Evolutionary conservation across 2,113 vertebrate species (phyloP), one percentile per base, ranked within the genome.

Genomic region (Megaleporinus macrocephalus): DNA sequence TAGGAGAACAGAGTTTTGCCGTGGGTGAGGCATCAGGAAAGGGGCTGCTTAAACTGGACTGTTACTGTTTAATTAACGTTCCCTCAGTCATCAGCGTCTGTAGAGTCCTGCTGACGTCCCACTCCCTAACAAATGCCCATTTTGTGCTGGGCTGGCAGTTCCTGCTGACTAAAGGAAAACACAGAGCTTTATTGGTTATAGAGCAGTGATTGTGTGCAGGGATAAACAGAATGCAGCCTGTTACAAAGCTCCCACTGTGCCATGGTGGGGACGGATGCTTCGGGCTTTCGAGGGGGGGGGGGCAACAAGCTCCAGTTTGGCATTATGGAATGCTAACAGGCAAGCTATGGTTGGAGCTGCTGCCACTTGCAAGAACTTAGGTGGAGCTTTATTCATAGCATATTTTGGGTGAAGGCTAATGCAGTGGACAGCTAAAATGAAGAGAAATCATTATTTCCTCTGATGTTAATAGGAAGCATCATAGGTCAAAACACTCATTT

Each of bases 181-280:
- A 71, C 86, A 76, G 83, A 57, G 74, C 83, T 86, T 83, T 77
- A 76, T 83, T 82, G 71, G 59, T 20, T 87, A 91, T 71, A 90
- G 66, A 90, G 73, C 85, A 81, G 3, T 75, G 88, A 92, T 92
- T 93, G 91, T 85, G 73, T 63, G 27, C 44, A 70, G 49, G 29
- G 85, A 81, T 29, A 86, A 85, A 87, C 79, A 84, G 82, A 83
- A 81, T 62, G 62, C 90, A 82, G 84, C 20, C 76, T 7, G 78
- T 73, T 89, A 94, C 92, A 94, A 93, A 92, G 92, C 86, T 0
- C 82, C 63, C 87, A 91, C 90, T 93, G 92, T 92, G 89, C 82
- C 78, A 88, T 86, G 82, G 84, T 78, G 57, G 83, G 49, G 86
- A 86, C 80, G 84, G 79, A 61, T 51, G 33, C 72, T 88, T 83